These are phyloP conservation scores for Picus viridis DNA, from an alignment of 2,797 vertebrate species.

Conservation along the genomic window DNA sequence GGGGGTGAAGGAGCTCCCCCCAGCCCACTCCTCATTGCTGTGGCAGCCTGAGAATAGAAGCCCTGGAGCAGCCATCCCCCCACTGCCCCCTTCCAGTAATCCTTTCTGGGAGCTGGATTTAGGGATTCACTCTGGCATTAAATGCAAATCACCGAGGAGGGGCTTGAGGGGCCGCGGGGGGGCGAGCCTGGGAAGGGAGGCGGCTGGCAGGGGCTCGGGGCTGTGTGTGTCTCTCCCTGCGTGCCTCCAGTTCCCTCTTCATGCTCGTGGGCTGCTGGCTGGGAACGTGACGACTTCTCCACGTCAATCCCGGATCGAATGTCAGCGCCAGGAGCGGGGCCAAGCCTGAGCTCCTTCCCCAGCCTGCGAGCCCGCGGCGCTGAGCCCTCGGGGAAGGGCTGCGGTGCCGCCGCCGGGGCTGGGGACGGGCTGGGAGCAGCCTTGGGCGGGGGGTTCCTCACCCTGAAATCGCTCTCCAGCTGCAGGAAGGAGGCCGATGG, in stretches of 20 bases:
- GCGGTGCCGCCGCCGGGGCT: background rate
- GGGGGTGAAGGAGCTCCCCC: rapidly evolving
- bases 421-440: background rate
- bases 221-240: conserved; percentile 51
- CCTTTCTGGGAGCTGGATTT: conserved; percentile 59
- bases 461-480: background rate
- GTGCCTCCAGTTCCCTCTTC: conserved; percentile 43
- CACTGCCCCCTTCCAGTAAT: conserved; percentile 31
- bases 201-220: conserved; percentile 16
- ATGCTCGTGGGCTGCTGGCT: conserved; percentile 56
- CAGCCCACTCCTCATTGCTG: rapidly evolving
- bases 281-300: conserved; percentile 65
- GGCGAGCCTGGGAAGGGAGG: conserved; percentile 42
- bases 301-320: conserved; percentile 70
- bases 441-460: rapidly evolving
- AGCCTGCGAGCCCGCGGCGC: background rate
- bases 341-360: conserved; percentile 41
- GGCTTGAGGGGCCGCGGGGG: background rate
- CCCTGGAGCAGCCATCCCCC: background rate
- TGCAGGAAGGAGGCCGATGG: rapidly evolving
- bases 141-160: conserved; percentile 14
- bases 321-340: conserved; percentile 12
- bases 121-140: conserved; percentile 62
- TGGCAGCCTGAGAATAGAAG: conserved; percentile 30
- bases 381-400: background rate